These are phyloP conservation scores for Athalia cordata DNA, from an alignment of 2,888 invertebrate species.

Conservation along the genomic window DNA sequence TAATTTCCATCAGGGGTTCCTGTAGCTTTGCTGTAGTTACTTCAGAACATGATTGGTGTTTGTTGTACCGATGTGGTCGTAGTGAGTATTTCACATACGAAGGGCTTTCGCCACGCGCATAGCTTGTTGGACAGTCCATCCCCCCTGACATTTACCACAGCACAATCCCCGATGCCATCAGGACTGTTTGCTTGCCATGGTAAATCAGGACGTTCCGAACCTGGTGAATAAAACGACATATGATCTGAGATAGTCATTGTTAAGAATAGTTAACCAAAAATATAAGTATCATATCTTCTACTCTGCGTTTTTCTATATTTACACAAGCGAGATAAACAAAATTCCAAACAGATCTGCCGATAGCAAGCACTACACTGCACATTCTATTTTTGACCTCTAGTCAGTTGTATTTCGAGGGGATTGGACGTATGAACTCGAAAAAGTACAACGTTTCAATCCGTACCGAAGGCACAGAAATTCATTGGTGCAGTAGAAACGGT, in stretches of 20 bases:
- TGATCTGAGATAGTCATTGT: neutral
- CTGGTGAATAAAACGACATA: neutral
- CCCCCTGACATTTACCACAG: slow-evolving; percentile 4
- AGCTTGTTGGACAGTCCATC: slow-evolving; percentile 4
- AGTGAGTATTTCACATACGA: slow-evolving; percentile 30
- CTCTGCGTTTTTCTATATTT: neutral
- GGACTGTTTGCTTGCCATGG: slow-evolving; percentile 14
- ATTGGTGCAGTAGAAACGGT: too few species aligned
- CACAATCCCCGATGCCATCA: slow-evolving; percentile 15
- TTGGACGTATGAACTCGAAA: too few species aligned
- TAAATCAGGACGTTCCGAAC: neutral
- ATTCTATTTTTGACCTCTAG: too few species aligned
- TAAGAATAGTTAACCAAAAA: neutral
- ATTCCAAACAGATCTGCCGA: too few species aligned
- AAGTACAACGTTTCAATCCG: too few species aligned
- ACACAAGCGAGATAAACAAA: too few species aligned
- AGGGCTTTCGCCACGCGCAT: slow-evolving; percentile 1
- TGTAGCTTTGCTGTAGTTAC: neutral
- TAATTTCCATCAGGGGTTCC: neutral
- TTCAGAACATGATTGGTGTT: neutral
- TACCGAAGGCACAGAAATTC: too few species aligned
- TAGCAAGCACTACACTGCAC: too few species aligned
- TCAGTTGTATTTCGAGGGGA: too few species aligned
- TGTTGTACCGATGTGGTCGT: neutral
- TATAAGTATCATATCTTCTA: neutral